Percentiles rank a stretch among this genome's conserved stretches.
phyloP scores from a whole-genome alignment of 2,888 invertebrate genomes.

The Stramonita haemastoma region DNA sequence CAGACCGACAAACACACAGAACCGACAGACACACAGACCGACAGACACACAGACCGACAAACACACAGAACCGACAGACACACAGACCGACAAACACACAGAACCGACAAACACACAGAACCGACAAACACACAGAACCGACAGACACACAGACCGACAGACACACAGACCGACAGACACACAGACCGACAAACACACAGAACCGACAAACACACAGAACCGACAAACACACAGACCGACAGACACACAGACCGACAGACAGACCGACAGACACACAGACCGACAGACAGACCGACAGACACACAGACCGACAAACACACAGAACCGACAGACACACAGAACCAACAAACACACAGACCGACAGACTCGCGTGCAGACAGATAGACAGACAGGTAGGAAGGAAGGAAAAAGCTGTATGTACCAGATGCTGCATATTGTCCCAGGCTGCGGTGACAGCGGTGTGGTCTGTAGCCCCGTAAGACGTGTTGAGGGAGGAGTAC shows the following conservation, averaged over 20 bases:
- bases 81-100: background rate
- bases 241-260: background rate
- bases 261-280: background rate
- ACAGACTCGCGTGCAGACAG: background rate
- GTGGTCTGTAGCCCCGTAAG: constrained; percentile 78
- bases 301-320: background rate
- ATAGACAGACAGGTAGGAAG: background rate
- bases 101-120: too few species aligned
- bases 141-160: background rate
- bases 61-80: background rate
- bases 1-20: background rate
- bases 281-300: background rate
- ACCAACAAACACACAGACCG: background rate
- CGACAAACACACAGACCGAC: background rate
- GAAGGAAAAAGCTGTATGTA: constrained; percentile 78
- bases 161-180: background rate
- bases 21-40: background rate
- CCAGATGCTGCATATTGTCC: constrained; percentile 91
- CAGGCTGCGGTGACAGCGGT: constrained; percentile 84
- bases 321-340: background rate
- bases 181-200: background rate
- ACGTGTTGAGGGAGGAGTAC: constrained; percentile 81
- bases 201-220: background rate
- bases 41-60: background rate
- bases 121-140: background rate